Conservation (phyloP, 2,888 invertebrate genomes). For the Zeuzera pyrina region DNA sequence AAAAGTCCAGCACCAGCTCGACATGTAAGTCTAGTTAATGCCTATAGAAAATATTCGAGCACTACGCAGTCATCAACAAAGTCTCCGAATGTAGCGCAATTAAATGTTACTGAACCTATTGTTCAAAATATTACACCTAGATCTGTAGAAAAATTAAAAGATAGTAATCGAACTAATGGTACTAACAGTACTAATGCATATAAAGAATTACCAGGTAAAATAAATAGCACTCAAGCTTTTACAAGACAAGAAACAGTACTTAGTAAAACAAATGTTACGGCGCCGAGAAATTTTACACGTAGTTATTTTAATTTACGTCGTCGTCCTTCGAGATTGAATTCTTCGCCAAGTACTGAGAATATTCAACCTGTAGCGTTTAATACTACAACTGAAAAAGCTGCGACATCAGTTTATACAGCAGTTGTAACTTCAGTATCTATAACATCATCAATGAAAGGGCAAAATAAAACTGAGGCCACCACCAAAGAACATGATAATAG, state of each 20-base stretch:
- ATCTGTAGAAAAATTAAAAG: constrained; percentile 30
- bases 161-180: constrained; percentile 24
- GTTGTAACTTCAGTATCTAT: constrained; percentile 69
- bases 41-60: constrained; percentile 55
- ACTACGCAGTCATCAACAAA: constrained; percentile 37
- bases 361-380: constrained; percentile 14
- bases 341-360: constrained; percentile 40
- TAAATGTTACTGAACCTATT: constrained; percentile 45
- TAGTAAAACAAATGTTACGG: constrained; percentile 28
- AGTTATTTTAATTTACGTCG: constrained; percentile 50
- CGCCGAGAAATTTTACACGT: constrained; percentile 49
- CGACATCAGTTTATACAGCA: constrained; percentile 66
- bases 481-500: constrained; percentile 37
- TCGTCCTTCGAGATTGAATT: constrained; percentile 44
- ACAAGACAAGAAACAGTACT: constrained; percentile 26
- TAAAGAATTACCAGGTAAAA: constrained; percentile 23
- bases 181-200: constrained; percentile 19
- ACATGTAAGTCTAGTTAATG: constrained; percentile 57
- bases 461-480: constrained; percentile 50
- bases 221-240: constrained; percentile 20
- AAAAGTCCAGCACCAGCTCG: constrained; percentile 66
- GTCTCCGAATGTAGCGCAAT: constrained; percentile 34
- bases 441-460: constrained; percentile 64
- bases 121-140: constrained; percentile 33
- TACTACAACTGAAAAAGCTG: constrained; percentile 54